These are phyloP conservation scores for Eupithecia insigniata DNA, from an alignment of 2,888 invertebrate genomes.

Conservation along the genomic window DNA sequence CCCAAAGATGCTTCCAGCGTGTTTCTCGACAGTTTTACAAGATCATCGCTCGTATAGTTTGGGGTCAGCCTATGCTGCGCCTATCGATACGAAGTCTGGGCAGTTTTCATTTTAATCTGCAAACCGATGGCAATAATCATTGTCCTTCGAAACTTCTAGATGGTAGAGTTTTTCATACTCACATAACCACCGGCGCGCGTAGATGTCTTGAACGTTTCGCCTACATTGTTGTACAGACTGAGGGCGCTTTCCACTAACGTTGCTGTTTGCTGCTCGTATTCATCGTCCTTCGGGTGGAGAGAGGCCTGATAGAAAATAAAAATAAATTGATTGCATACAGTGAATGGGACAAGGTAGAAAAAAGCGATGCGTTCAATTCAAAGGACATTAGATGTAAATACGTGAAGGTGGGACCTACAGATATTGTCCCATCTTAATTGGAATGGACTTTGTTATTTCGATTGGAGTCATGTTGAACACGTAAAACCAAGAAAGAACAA, in stretches of 20 bases:
- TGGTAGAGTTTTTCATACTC: constrained; percentile 64
- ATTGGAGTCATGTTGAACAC: neutral
- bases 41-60: neutral
- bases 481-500: neutral
- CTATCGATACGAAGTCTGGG: no score
- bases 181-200: constrained; percentile 95
- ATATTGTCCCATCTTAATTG: neutral
- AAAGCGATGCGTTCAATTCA: neutral
- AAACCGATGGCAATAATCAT: neutral
- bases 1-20: neutral
- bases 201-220: constrained; percentile 91
- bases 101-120: neutral
- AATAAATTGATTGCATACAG: neutral
- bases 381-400: neutral
- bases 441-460: neutral
- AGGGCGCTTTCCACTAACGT: constrained; percentile 94
- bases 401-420: neutral
- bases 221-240: constrained; percentile 92
- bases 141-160: neutral
- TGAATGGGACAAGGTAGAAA: neutral
- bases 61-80: no score
- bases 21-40: neutral
- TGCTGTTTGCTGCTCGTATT: constrained; percentile 92
- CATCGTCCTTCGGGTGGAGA: constrained; percentile 86
- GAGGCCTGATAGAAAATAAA: constrained; percentile 63